Percentiles rank a stretch among this genome's conserved stretches.
These are phyloP conservation scores for Rhagium mordax DNA, from an alignment of 2,888 invertebrate species.

Conservation along the genomic window DNA sequence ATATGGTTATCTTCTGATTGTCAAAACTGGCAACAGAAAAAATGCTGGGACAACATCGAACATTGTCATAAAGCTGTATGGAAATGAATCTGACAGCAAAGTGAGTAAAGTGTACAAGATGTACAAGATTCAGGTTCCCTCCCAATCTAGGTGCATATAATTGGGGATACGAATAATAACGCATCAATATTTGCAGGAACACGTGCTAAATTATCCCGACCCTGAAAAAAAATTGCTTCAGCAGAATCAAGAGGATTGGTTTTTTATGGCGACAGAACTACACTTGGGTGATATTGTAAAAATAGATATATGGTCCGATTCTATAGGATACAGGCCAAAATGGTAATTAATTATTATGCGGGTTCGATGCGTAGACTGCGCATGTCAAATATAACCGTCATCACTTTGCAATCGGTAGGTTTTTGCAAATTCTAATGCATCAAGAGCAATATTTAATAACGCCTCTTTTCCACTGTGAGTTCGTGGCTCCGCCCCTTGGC, in stretches of 20 bases:
- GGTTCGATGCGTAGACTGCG: too few relatives aligned
- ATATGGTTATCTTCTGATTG: conserved; percentile 53
- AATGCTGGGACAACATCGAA: conserved; percentile 58
- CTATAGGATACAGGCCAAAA: conserved; percentile 54
- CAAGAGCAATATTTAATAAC: too few relatives aligned
- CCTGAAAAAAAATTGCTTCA: conserved; percentile 55
- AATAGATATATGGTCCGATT: conserved; percentile 59
- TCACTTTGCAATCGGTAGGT: too few relatives aligned
- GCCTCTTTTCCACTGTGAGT: too few relatives aligned
- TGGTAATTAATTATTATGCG: conserved; percentile 51
- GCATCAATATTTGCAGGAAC: conserved; percentile 46
- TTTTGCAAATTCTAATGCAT: too few relatives aligned
- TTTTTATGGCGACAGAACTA: conserved; percentile 55
- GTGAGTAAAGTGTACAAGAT: too few relatives aligned
- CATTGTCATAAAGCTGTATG: conserved; percentile 53
- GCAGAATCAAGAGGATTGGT: conserved; percentile 55
- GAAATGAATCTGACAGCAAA: conserved; percentile 48
- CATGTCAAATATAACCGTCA: too few relatives aligned
- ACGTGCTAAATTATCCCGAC: conserved; percentile 61
- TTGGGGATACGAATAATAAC: too few relatives aligned
- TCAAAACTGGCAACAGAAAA: conserved; percentile 53
- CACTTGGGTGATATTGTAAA: conserved; percentile 54
- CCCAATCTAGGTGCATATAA: too few relatives aligned
- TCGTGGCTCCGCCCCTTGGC: too few relatives aligned
- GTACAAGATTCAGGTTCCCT: too few relatives aligned